Conservation (phyloP, 1,140 invertebrate genomes). For the Pteromalus puparum region DNA sequence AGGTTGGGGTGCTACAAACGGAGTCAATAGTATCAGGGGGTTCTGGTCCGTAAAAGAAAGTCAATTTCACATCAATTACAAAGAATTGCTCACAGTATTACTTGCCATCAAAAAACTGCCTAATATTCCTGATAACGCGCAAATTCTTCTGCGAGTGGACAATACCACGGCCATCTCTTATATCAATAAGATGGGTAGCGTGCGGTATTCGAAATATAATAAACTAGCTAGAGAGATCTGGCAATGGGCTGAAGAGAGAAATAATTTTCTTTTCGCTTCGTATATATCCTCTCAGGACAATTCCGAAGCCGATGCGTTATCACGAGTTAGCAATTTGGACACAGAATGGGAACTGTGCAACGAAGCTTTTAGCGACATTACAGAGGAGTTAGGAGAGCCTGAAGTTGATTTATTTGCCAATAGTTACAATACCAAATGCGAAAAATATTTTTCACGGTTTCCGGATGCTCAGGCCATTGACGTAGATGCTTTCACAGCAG, state of each 20-base stretch:
- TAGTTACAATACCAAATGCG: constrained; percentile 54
- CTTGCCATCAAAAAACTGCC: background rate
- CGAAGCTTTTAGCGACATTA: too few relatives aligned
- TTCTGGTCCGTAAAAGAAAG: too few relatives aligned
- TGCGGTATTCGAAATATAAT: constrained; percentile 60
- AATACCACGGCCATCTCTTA: constrained; percentile 18
- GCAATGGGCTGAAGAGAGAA: constrained; percentile 55
- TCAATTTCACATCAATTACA: background rate
- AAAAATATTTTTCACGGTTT: background rate
- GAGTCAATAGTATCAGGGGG: background rate
- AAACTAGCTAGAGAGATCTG: background rate
- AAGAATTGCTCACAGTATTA: background rate
- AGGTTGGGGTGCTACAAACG: background rate
- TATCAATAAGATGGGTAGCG: constrained; percentile 60
- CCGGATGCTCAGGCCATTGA: background rate
- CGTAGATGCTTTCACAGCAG: constrained; percentile 54
- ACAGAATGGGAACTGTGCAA: too few relatives aligned
- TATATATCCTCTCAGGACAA: too few relatives aligned
- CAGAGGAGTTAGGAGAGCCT: constrained; percentile 52
- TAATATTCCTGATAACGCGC: constrained; percentile 54
- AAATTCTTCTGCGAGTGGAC: constrained; percentile 57
- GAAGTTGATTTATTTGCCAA: constrained; percentile 56
- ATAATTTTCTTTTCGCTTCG: constrained; percentile 61
- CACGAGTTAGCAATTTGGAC: too few relatives aligned
- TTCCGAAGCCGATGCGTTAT: too few relatives aligned